These are phyloP conservation scores for Hyposoter dolosus DNA, from an alignment of 2,888 invertebrate genomes.

Conservation along the genomic window DNA sequence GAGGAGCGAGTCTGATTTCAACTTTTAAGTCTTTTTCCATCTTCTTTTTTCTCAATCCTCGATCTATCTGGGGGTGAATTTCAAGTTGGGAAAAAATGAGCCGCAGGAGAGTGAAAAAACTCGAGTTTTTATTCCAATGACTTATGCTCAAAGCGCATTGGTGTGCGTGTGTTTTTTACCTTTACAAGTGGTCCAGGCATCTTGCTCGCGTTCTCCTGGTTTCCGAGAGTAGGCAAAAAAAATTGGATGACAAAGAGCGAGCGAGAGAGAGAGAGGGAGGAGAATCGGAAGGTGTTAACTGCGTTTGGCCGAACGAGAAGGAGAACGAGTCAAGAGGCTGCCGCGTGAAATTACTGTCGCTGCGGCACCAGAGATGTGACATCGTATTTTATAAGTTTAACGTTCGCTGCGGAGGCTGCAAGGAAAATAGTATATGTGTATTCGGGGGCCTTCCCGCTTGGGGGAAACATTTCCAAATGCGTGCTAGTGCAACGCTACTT, in stretches of 20 bases:
- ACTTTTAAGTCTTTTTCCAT: constrained; percentile 4
- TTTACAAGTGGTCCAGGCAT: neutral
- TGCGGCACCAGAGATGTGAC: constrained; percentile 54
- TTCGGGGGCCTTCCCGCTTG: constrained; percentile 1
- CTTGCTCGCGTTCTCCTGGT: constrained; percentile 28
- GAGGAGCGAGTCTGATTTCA: neutral
- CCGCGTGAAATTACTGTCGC: constrained; percentile 48
- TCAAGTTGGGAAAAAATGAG: constrained; percentile 45
- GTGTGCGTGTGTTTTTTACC: constrained; percentile 10
- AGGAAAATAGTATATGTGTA: constrained; percentile 6
- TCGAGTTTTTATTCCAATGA: constrained; percentile 54
- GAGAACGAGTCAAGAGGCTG: constrained; percentile 39
- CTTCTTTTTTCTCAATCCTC: constrained; percentile 25
- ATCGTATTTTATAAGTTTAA: constrained; percentile 68
- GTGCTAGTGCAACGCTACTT: constrained; percentile 48
- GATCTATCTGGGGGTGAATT: constrained; percentile 54
- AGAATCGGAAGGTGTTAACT: constrained; percentile 45
- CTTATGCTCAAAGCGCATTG: constrained; percentile 22
- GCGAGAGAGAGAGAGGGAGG: neutral
- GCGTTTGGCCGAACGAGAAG: constrained; percentile 46
- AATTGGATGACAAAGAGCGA: neutral
- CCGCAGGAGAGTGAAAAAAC: constrained; percentile 32
- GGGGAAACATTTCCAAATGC: constrained; percentile 27
- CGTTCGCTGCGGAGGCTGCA: constrained; percentile 48
- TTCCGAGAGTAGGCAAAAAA: constrained; percentile 42